A percentile compares a stretch with the other conserved stretches of the same genome.
These are phyloP conservation scores for Bubo scandiacus DNA, from an alignment of 2,113 vertebrate genomes.

Conservation along the genomic window DNA sequence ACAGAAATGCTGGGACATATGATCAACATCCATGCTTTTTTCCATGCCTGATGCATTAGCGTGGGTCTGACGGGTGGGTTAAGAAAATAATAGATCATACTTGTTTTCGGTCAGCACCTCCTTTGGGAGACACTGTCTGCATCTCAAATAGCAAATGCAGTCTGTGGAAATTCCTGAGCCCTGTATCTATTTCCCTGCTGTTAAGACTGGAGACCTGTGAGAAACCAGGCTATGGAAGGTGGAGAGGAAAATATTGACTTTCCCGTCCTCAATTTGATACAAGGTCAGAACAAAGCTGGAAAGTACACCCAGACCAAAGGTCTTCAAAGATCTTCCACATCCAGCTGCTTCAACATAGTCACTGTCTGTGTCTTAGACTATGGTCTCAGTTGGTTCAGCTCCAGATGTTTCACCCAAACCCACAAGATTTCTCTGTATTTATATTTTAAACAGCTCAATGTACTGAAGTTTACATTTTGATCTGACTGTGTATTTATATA, in stretches of 20 bases:
- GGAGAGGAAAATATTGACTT: not conserved
- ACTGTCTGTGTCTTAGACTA: not conserved
- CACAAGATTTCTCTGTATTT: not conserved
- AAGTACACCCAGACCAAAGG: not conserved
- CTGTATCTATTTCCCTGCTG: not conserved
- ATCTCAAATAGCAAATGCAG: not conserved
- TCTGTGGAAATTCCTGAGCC: not conserved
- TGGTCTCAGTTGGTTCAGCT: not conserved
- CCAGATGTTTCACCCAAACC: not conserved
- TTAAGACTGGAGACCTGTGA: not conserved
- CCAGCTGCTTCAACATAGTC: not conserved
- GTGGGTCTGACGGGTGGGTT: not conserved
- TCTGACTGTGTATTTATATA: slow-evolving; percentile 1
- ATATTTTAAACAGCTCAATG: not conserved
- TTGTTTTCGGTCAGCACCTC: not conserved
- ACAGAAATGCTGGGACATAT: not conserved
- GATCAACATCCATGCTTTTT: not conserved
- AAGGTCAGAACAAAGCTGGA: not conserved
- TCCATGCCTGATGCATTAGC: not conserved
- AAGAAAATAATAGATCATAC: not conserved
- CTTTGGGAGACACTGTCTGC: slow-evolving; percentile 10
- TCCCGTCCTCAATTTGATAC: not conserved
- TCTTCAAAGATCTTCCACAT: not conserved
- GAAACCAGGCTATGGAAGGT: not conserved
- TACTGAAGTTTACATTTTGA: slow-evolving; percentile 29